Evolutionary conservation across 2,797 vertebrate species (phyloP).

Genomic region (Phalanger gymnotis): DNA sequence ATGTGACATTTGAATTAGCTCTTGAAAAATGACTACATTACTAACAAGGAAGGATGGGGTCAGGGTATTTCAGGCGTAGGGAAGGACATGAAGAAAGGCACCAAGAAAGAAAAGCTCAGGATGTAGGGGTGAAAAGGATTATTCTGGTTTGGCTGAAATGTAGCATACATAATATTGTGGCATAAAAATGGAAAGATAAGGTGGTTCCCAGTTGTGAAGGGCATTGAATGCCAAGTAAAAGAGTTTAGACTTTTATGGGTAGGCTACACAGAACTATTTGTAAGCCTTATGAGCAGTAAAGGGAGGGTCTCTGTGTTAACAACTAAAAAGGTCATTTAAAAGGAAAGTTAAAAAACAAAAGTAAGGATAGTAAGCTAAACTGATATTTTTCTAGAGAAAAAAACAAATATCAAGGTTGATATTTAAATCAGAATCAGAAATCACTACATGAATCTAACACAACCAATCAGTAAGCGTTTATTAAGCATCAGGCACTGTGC

Average conservation of each 20-base stretch:
- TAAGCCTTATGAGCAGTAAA: neutral
- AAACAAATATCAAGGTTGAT: conserved; percentile 8
- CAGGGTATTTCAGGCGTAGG: too few relatives aligned
- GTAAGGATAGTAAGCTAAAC: neutral
- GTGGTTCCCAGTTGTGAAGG: neutral
- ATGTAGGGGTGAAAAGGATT: neutral
- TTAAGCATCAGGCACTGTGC: neutral
- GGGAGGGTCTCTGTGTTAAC: neutral
- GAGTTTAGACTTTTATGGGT: neutral
- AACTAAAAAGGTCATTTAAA: neutral
- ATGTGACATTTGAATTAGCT: too few relatives aligned
- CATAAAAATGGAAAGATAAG: neutral
- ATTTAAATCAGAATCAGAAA: conserved; percentile 22
- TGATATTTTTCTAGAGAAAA: conserved; percentile 40
- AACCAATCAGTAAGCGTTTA: neutral
- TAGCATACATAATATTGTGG: neutral
- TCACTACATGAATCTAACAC: conserved; percentile 13
- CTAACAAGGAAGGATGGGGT: too few relatives aligned
- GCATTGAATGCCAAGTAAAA: neutral
- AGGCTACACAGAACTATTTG: neutral
- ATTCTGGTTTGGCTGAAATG: neutral
- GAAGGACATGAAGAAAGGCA: too few relatives aligned
- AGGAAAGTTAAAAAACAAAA: conserved; percentile 7
- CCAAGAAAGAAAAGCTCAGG: neutral
- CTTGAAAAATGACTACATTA: too few relatives aligned